Evolutionary conservation across 1,140 invertebrate genomes (phyloP), one percentile per base, ranked within the genome.

Genomic region (Heterodera schachtii): DNA sequence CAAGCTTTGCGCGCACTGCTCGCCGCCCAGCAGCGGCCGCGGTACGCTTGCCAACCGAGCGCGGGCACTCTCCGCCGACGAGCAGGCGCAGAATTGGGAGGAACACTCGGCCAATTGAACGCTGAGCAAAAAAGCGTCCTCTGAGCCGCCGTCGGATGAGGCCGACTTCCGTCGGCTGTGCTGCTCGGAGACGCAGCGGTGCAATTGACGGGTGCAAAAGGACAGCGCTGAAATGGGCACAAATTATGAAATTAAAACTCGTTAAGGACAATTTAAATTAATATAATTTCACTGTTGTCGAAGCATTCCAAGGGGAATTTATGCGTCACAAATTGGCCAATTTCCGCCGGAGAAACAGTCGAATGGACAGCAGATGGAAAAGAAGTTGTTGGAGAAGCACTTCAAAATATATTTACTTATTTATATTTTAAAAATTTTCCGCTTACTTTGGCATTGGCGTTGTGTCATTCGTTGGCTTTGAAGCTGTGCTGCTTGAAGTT

Each of bases 61-160:
- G 69, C 44, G 31, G 5, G 44, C 69, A 41, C 44, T n/a, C 31
- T 71, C 31, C 69, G 31, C 31, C 44, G 69, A 9, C 4, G 31
- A 11, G 69, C 69, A 71, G 31, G 31, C 69, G 69, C 69, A 71
- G 21, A 71, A 71, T 5, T 31, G 69, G 19, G 69, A 1, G 7
- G 69, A 71, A 46, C 69, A 71, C 11, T 71, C 69, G 69, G 69
- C 69, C 1, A 71, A 71, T 11, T 71, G 69, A 3, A 71, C 69
- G 69, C 69, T 31, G 8, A 71, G 69, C 69, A 71, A 31, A n/a
- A 71, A 19, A 71, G 21, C 69, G 31, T 71, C 31, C 19, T 71
- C 69, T 1, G 19, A n/a, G 4, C 21, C 41, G 16, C 5, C 66
- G 9, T 11, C 57, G 57, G 57, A 60, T 49, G n/a, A n/a, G 8